These are phyloP conservation scores for Eutrigla gurnardus DNA, from an alignment of 2,797 vertebrate species.

Conservation along the genomic window DNA sequence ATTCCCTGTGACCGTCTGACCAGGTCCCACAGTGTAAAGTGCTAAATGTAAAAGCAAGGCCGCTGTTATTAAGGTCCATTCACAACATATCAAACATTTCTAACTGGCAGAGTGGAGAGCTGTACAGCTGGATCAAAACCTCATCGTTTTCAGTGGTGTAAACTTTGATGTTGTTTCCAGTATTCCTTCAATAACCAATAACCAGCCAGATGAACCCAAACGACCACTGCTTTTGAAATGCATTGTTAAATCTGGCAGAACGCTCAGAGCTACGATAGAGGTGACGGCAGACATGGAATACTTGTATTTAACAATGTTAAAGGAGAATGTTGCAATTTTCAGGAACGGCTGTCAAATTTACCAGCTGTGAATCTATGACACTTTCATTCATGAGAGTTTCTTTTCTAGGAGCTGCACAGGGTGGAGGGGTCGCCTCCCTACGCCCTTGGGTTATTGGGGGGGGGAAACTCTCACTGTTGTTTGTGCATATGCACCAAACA, in stretches of 20 bases:
- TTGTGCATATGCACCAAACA: background rate
- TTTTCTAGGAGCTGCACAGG: background rate
- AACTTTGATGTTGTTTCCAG: conserved; percentile 7
- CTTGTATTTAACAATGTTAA: background rate
- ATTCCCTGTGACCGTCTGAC: conserved; percentile 32
- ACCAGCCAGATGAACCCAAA: background rate
- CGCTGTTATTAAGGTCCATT: conserved; percentile 30
- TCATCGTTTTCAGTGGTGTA: background rate
- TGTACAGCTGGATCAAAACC: conserved; percentile 1
- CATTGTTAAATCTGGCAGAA: background rate
- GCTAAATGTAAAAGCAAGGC: conserved; percentile 58
- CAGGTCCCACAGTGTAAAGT: conserved; percentile 25
- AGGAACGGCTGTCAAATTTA: background rate
- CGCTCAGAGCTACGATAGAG: background rate
- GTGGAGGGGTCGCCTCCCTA: background rate
- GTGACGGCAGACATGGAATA: background rate
- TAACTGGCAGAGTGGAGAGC: conserved; percentile 14
- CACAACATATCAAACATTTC: conserved; percentile 28
- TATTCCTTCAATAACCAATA: conserved; percentile 6
- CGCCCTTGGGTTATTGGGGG: no score
- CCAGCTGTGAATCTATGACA: background rate
- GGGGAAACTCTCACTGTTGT: conserved; percentile 36
- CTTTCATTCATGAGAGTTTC: conserved; percentile 25
- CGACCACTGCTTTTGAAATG: background rate
- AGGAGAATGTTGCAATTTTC: background rate